Percentiles rank a stretch among this genome's conserved stretches.
Evolutionary conservation across 2,888 invertebrate species (phyloP).

Genomic region (Leptopterna dolabrata): DNA sequence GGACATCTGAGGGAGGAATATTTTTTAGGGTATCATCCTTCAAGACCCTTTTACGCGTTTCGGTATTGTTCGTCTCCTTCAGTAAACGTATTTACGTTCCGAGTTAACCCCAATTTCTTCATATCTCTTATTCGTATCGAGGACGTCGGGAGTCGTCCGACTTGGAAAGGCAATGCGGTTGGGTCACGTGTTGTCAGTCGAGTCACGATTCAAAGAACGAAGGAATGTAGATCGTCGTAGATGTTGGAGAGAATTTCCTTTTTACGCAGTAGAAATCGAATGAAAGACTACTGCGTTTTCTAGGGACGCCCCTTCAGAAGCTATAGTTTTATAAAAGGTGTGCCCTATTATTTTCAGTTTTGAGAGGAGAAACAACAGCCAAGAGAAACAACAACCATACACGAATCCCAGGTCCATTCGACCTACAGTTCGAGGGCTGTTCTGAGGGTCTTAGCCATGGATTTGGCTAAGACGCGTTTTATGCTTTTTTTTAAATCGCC

Average conservation of each 20-base stretch:
- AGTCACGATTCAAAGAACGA: neutral
- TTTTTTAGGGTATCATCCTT: neutral
- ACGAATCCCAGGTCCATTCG: no score
- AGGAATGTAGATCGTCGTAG: neutral
- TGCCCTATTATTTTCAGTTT: no score
- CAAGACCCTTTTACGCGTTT: neutral
- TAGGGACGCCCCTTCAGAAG: no score
- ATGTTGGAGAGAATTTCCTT: neutral
- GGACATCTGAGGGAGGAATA: neutral
- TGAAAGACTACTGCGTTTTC: neutral
- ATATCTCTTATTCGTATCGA: neutral
- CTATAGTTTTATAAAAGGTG: no score
- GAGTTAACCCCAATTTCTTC: neutral
- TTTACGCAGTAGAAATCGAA: neutral
- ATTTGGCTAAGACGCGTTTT: no score
- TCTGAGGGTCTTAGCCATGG: no score
- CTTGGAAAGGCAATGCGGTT: neutral
- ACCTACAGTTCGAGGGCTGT: no score
- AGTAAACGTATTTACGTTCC: neutral
- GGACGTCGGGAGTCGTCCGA: neutral
- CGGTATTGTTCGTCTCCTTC: neutral
- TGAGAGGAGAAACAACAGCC: no score
- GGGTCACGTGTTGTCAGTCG: neutral
- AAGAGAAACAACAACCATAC: no score
- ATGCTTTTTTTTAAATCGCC: no score